Conservation (phyloP, 2,888 invertebrate genomes). For the Buathra laborator region DNA sequence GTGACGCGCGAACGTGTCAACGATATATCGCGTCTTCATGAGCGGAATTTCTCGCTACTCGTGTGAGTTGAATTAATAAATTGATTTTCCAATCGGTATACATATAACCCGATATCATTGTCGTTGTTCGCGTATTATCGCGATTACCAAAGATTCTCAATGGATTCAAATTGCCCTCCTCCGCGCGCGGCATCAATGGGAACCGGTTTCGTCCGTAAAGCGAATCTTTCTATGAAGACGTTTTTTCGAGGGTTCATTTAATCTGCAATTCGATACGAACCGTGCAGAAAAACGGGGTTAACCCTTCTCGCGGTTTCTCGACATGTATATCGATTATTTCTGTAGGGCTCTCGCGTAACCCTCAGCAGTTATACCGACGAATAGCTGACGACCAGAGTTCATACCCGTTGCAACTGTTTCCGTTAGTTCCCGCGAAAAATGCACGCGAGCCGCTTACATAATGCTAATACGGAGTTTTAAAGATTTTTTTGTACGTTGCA, state of each 20-base stretch:
- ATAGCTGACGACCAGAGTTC: neutral
- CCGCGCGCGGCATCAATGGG: neutral
- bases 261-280: conserved; percentile 1
- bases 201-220: conserved; percentile 6
- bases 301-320: neutral
- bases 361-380: neutral
- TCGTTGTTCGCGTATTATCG: neutral
- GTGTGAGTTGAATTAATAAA: neutral
- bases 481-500: too few species aligned
- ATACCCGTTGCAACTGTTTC: neutral
- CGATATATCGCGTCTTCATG: neutral
- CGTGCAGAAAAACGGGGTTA: neutral
- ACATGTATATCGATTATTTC: conserved; percentile 33
- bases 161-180: conserved; percentile 1
- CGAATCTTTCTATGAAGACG: neutral
- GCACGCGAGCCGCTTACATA: neutral
- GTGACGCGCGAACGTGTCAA: neutral
- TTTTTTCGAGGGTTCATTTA: neutral
- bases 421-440: neutral
- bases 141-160: neutral
- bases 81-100: neutral
- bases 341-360: neutral
- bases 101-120: neutral
- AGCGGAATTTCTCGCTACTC: too few species aligned
- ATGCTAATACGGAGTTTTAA: too few species aligned